phyloP scores from a whole-genome alignment of 2,888 invertebrate species.

The Pyrrhia umbra region DNA sequence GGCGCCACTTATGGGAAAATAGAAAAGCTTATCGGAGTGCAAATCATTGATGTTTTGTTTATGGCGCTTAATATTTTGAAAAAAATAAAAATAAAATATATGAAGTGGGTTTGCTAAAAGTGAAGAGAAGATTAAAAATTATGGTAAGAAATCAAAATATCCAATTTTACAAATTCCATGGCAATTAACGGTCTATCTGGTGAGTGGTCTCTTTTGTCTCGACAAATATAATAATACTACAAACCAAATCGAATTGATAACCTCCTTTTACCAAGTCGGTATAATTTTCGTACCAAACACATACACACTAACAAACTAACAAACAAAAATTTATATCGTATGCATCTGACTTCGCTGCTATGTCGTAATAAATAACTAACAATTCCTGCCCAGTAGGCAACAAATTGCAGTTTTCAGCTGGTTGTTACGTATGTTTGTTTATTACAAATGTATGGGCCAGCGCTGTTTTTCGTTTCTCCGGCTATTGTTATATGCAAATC shows the following conservation, averaged over 20 bases:
- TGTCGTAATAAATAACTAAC: conserved; percentile 34
- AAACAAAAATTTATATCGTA: not conserved
- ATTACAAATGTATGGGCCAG: conserved; percentile 38
- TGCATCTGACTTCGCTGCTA: not conserved
- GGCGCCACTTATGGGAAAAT: not conserved
- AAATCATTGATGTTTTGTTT: conserved; percentile 10
- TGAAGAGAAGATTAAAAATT: too few species aligned
- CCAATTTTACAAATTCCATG: too few species aligned
- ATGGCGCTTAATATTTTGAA: not conserved
- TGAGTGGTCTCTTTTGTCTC: too few species aligned
- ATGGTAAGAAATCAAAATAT: too few species aligned
- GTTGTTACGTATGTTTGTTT: conserved; percentile 16
- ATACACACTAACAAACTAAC: not conserved
- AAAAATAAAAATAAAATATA: too few species aligned
- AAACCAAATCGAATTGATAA: too few species aligned
- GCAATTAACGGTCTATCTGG: too few species aligned
- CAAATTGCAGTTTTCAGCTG: conserved; percentile 38
- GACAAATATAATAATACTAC: too few species aligned
- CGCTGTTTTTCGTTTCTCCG: conserved; percentile 7
- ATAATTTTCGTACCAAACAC: too few species aligned
- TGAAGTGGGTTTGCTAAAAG: too few species aligned
- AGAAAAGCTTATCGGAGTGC: not conserved
- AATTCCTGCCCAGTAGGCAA: conserved; percentile 13
- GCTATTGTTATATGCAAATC: not conserved
- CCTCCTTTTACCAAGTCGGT: too few species aligned